Conservation (phyloP, 2,797 vertebrate species). For the Otolemur crassicaudatus region DNA sequence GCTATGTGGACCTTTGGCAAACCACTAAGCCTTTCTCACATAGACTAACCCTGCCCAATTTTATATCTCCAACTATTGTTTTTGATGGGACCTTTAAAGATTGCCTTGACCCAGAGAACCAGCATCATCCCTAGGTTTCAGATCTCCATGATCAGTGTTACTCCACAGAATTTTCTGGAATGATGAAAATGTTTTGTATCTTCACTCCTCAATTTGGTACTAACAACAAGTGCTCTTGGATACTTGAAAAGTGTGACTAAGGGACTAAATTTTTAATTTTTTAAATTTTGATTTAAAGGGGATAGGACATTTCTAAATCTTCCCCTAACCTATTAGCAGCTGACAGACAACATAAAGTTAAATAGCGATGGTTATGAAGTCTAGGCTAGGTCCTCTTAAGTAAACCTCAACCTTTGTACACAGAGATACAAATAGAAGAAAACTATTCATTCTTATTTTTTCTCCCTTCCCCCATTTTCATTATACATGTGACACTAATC, state of each 20-base stretch:
- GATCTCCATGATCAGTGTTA: not conserved
- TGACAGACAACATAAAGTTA: not conserved
- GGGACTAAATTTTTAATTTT: not conserved
- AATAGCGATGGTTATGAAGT: not conserved
- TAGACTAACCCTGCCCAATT: not conserved
- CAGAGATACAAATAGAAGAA: not conserved
- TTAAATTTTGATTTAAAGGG: not conserved
- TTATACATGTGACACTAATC: slow-evolving; percentile 3
- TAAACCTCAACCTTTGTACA: not conserved
- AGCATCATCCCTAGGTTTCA: not conserved
- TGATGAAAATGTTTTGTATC: not conserved
- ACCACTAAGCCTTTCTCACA: not conserved
- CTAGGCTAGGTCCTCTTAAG: not conserved
- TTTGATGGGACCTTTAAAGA: not conserved
- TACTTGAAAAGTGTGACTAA: not conserved
- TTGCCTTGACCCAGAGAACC: not conserved
- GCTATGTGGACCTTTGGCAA: not conserved
- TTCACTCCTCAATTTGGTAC: not conserved
- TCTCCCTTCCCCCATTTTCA: not conserved
- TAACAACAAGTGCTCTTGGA: not conserved
- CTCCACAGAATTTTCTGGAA: not conserved
- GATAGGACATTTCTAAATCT: not conserved
- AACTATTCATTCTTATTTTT: not conserved
- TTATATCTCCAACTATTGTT: not conserved
- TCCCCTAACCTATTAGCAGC: not conserved